phyloP scores from a whole-genome alignment of 2,888 invertebrate species.

The Agonopterix heracliana region DNA sequence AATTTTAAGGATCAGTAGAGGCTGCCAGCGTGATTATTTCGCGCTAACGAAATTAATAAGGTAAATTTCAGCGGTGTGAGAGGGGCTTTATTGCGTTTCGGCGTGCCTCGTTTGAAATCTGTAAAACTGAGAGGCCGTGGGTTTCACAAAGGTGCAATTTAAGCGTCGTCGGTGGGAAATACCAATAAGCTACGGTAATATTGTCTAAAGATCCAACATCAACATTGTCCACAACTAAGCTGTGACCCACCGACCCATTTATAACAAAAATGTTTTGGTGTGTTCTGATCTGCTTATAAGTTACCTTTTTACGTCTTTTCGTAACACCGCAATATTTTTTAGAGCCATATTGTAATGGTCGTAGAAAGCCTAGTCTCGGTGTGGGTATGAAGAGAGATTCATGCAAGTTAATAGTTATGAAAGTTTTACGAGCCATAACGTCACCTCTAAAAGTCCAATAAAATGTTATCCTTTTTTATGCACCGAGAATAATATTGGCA shows the following conservation, averaged over 20 bases:
- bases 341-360: no score
- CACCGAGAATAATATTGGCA: not conserved
- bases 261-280: no score
- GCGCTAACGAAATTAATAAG: conserved; percentile 65
- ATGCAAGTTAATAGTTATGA: conserved; percentile 53
- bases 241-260: no score
- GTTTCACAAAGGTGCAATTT: conserved; percentile 15
- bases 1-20: conserved; percentile 60
- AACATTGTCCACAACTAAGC: no score
- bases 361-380: no score
- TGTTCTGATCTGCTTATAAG: no score
- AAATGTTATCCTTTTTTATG: conserved; percentile 43
- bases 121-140: conserved; percentile 25
- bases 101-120: conserved; percentile 42
- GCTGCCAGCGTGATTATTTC: conserved; percentile 56
- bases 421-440: conserved; percentile 53
- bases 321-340: no score
- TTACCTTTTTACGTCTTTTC: no score
- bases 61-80: conserved; percentile 49
- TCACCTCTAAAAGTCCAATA: conserved; percentile 50
- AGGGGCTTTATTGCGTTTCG: conserved; percentile 47
- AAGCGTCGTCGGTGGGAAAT: not conserved
- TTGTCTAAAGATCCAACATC: no score
- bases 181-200: no score
- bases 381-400: conserved; percentile 32